Evolutionary conservation across 2,113 vertebrate species (phyloP), one percentile per base, ranked within the genome.

Genomic region (Hystrix cristata): DNA sequence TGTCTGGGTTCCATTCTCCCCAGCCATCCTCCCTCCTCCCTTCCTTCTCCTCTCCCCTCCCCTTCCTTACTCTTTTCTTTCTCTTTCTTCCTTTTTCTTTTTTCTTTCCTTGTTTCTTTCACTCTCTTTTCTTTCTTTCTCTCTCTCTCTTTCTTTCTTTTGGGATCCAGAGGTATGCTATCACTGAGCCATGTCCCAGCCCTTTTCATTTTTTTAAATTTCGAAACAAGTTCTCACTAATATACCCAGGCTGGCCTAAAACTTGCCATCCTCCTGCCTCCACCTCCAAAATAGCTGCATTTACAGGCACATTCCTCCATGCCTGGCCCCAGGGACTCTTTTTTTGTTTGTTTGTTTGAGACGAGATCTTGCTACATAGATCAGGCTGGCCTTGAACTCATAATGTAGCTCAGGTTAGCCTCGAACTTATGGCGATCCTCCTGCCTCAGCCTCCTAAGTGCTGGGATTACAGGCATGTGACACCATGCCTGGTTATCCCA

Each of bases 21-120:
- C 48, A 78, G 51, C 19, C 43, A 48, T 4, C 18, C 9, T 23
- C 25, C 72, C 25, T 48, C 15, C 72, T 2, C 14, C 3, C 46
- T 25, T 6, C 51, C 13, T 13, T 23, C 27, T 2, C 43, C 19
- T 3, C 62, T 29, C 31, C 27, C 62, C 10, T 62, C 21, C 16
- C 16, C 11, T 62, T 25, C 60, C 15, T 62, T 16, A 19, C 15
- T 25, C 34, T 2, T n/a, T 34, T 34, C 34, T 13, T 67, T 15
- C 9, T 4, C 5, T 4, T 21, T 2, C 25, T 2, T 1, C 11
- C 7, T 1, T 25, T n/a, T 16, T 2, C 16, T n/a, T 7, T 7
- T 34, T n/a, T 6, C 13, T 16, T 16, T 31, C 6, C 8, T 13
- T 5, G 19, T 3, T 11, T 46, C 38, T 4, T 25, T 18, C 3